Base-by-base conservation (phyloP, 2,888 invertebrate genomes). In the Hymenopus coronatus region DNA sequence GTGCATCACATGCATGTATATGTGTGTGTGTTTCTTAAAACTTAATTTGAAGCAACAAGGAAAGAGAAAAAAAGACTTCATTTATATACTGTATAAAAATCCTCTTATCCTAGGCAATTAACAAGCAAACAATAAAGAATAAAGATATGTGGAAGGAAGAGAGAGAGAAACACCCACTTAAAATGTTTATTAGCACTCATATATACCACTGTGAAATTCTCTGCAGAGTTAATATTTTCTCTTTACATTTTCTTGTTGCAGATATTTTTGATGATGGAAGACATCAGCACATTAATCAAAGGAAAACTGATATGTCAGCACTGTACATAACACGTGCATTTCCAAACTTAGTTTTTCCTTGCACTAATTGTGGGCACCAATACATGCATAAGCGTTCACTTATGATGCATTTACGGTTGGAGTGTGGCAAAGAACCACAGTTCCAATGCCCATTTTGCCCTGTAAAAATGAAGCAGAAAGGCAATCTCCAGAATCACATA, bases 391-490 rank as follows among this genome's bases (percentile, higher is more conserved):
- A 82, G 27, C 33, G 87, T n/a, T 87, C 87, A 9, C 87, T 87
- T 27, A 82, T 33, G 54, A 33, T 30, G 82, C 87, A 87, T 82
- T 33, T 87, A 27, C 82, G 89, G 33, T 89, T 90, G 88, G 91
- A 91, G 83, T 91, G 91, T 84, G 91, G 91, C 28, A 90, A 90
- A 83, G 91, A 91, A 40, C 91, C 91, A 25, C 90, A 90, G 85
- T 91, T 91, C 83, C 88, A 88, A n/a, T 91, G 91, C 84, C 90
- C 90, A 28, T 88, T 88, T 20, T 89, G 89, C 46, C 82, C 82
- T 8, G 82, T 87, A 2, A 87, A 87, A 27, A 87, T 33, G 82
- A 87, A 87, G 15, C 87, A 87, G 28, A 87, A 87, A 82, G 87
- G 87, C 25, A 87, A 87, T 82, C 27, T 87, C 25, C 87, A 82